Conservation (phyloP, 2,888 invertebrate genomes). For the Scelioninae gen. 1 region DNA sequence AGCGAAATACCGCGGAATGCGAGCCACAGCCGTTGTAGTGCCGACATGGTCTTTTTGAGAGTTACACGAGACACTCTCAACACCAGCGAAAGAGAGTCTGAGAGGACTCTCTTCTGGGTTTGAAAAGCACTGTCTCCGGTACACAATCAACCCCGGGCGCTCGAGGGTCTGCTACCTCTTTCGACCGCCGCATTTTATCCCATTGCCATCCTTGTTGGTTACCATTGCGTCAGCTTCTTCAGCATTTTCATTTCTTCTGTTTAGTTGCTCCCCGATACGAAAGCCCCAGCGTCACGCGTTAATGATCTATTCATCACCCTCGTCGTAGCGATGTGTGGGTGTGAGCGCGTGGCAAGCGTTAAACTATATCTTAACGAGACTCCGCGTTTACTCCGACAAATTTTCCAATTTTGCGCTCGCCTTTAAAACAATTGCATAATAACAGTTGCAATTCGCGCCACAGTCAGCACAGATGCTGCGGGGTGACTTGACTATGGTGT, state of each 20-base stretch:
- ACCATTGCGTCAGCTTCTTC: slow-evolving; percentile 51
- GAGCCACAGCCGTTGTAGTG: slow-evolving; percentile 48
- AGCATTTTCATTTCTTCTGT: slow-evolving; percentile 61
- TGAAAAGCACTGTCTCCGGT: slow-evolving; percentile 71
- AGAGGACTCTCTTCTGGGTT: slow-evolving; percentile 64
- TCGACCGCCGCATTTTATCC: slow-evolving; percentile 60
- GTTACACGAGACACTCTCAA: slow-evolving; percentile 69
- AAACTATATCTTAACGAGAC: slow-evolving; percentile 54
- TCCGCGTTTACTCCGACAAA: slow-evolving; percentile 49
- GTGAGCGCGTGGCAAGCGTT: slow-evolving; percentile 39
- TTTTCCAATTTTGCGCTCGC: slow-evolving; percentile 54
- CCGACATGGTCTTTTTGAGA: slow-evolving; percentile 63
- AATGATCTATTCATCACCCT: slow-evolving; percentile 68
- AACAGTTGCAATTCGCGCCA: too few relatives aligned
- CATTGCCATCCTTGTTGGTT: slow-evolving; percentile 55
- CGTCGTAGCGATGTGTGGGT: slow-evolving; percentile 42
- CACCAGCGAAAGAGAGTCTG: slow-evolving; percentile 63
- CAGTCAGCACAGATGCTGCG: too few relatives aligned
- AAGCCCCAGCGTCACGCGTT: slow-evolving; percentile 51
- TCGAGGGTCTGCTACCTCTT: slow-evolving; percentile 65
- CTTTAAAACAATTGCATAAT: too few relatives aligned
- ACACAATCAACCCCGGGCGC: slow-evolving; percentile 66
- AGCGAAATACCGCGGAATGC: slow-evolving; percentile 57
- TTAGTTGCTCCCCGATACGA: slow-evolving; percentile 32
- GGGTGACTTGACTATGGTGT: too few relatives aligned